Conservation (phyloP, 2,113 vertebrate species). For the Dipodomys merriami region DNA sequence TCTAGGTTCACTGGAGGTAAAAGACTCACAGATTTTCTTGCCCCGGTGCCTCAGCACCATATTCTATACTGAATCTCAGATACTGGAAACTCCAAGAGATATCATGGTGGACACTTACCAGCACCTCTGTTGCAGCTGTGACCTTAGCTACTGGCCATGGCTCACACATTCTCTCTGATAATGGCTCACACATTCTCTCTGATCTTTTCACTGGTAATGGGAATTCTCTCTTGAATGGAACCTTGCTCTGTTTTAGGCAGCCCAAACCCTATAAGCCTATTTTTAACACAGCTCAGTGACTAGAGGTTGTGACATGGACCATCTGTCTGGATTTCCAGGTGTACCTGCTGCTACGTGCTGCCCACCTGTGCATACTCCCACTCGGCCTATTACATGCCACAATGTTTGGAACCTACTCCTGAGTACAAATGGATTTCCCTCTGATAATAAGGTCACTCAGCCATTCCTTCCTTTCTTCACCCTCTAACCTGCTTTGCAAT, state of each 20-base stretch:
- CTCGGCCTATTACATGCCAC: neutral
- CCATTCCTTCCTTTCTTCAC: neutral
- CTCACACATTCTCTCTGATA: no score
- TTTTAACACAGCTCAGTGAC: neutral
- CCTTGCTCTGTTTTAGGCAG: neutral
- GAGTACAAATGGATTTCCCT: neutral
- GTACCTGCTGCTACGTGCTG: neutral
- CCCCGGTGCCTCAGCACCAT: neutral
- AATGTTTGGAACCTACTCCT: neutral
- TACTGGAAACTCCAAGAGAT: neutral
- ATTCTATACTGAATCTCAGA: neutral
- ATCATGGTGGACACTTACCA: neutral
- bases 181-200: no score
- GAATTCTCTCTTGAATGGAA: neutral
- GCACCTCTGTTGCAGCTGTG: neutral
- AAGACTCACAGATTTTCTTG: no score
- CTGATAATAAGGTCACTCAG: neutral
- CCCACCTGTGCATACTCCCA: neutral
- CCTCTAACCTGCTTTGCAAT: constrained; percentile 42
- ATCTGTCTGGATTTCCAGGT: neutral
- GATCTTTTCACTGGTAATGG: no score
- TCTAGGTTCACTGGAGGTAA: no score
- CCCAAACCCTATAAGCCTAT: neutral
- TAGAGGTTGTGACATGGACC: neutral
- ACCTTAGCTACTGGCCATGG: no score